Base-by-base conservation (phyloP, 2,888 invertebrate species). In the Ditylenchus weischeri region DNA sequence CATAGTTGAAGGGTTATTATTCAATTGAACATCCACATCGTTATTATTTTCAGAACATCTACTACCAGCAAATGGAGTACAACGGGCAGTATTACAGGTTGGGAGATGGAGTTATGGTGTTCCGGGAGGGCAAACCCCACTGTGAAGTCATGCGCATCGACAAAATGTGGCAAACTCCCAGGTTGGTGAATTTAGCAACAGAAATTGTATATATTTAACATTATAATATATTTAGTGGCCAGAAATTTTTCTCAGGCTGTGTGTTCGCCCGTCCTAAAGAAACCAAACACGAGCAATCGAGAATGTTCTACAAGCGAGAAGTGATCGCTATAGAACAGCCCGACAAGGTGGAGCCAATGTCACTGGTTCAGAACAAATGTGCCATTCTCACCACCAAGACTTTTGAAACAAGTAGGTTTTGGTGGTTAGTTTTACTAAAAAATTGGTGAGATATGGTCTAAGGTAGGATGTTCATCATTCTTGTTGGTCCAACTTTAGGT, bases 61-160 rank as follows among this genome's bases (percentile, higher is more conserved):
- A 92, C 85, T 96, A 91, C 84, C 93, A 95, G 83, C 95, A 96
- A 83, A 91, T 90, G 84, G 91, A 91, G 82, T 90, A 64, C 66
- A 65, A 66, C 35, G 75, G 74, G 7, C 63, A 67, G n/a, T 80
- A 83, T 69, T 84, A 84, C 72, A 85, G 85, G 77, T 74, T 85
- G 81, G 86, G 96, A 0, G 95, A 98, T 85, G 93, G 90, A 84
- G 94, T 96, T 57, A 93, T 94, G 83, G 92, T 95, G 18, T 91
- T 91, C 69, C 81, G 83, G 18, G 91, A 91, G 0, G 91, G 91
- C 79, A 90, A 90, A 19, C 91, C 91, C 60, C 89, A 90, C 84
- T 93, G 93, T 83, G 89, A 92, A 79, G 90, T 96, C 71, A 91
- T 92, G 15, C 90, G 94, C 84, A 90, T 96, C 73, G 93, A 95